phyloP scores from a whole-genome alignment of 1,140 invertebrate genomes.

The Laupala kohalensis region DNA sequence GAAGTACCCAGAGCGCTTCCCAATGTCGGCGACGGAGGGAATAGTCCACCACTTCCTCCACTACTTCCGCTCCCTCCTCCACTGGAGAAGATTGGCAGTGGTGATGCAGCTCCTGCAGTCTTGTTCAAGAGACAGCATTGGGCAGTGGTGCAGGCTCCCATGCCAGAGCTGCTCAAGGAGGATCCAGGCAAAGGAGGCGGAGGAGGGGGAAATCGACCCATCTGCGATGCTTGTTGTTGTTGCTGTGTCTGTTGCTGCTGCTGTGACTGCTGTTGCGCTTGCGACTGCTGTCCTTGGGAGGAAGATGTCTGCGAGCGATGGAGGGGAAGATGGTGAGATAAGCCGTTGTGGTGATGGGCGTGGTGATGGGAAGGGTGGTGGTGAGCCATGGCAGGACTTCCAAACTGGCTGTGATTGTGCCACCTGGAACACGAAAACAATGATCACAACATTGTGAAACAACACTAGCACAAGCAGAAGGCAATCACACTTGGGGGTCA shows the following conservation, averaged over 20 bases:
- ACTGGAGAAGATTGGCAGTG: not conserved
- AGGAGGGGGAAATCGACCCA: not conserved
- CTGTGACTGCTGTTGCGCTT: not conserved
- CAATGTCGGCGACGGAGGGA: not conserved
- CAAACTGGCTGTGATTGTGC: constrained; percentile 5
- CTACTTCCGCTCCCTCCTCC: no score
- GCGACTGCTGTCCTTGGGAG: no score
- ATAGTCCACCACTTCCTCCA: not conserved
- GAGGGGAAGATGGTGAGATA: not conserved
- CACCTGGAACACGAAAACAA: not conserved
- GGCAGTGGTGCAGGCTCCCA: no score
- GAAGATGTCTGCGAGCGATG: not conserved
- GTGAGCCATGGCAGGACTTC: not conserved
- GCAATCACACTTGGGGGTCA: no score
- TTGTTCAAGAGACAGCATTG: not conserved
- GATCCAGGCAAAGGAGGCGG: not conserved
- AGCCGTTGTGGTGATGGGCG: constrained; percentile 6
- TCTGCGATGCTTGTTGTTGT: not conserved
- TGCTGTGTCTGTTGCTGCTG: not conserved
- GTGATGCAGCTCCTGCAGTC: not conserved
- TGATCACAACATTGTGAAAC: no score
- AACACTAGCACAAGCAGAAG: not conserved
- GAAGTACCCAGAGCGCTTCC: not conserved
- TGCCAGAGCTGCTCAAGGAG: not conserved
- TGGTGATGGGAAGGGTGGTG: constrained; percentile 1